Base-by-base conservation (phyloP, 1,140 invertebrate species). In the Lineus longissimus region DNA sequence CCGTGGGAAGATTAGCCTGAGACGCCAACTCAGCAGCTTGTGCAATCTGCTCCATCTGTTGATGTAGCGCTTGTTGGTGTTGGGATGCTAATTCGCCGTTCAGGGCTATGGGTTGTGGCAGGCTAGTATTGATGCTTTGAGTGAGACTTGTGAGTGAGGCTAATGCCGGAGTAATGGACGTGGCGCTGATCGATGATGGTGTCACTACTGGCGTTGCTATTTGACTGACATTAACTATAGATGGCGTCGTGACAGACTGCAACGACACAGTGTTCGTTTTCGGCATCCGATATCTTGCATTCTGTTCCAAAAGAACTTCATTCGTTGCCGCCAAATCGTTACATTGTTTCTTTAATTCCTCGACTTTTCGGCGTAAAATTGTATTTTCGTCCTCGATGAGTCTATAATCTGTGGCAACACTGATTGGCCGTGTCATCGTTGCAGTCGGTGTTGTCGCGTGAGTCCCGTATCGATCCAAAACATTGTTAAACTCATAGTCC, bases 221-320 rank as follows among this genome's bases (percentile, higher is more conserved):
- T 31, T 70, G 70, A 31, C 60, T 73, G 22, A 72, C 67, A 2
- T 71, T 66, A 23, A 67, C 61, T n/a, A 66, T 62, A 15, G 65
- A 40, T 31, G 60, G 41, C 55, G 55, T 33, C 6, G 60, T 40
- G 9, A 36, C 51, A 11, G 57, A 27, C 56, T 59, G 55, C 31
- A 58, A 61, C 33, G 72, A 71, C 23, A 75, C 66, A 43, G 69
- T 65, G 29, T 70, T 72, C 11, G 73, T 61, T 64, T 86, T 87
- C 30, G 86, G 85, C 63, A 90, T 84, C 55, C 90, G 83, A 59
- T 91, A 79, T 55, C 89, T 87, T 11, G 90, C 90, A 78, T 92
- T 92, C 81, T 92, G 90, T 69, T 91, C 89, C 55, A 92, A 74
- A 0, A 92, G 82, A 76, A 91, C 91, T 75, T 91, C 90, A 77